Conservation (phyloP, 2,888 invertebrate genomes). For the Panopea generosa region DNA sequence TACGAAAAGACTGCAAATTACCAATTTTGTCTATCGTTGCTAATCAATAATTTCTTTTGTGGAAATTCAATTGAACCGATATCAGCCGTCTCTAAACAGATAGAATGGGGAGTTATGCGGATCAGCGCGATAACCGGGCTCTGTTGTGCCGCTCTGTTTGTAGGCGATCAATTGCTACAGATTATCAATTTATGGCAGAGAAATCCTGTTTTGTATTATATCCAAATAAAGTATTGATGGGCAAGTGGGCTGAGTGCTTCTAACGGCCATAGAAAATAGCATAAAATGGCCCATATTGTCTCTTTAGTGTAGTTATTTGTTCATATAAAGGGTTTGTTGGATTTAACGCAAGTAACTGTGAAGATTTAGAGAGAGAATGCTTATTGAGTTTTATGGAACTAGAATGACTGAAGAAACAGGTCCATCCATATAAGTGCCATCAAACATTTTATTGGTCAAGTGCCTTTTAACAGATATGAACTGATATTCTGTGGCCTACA, state of each 20-base stretch:
- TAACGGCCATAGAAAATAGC: constrained; percentile 44
- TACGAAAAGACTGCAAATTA: constrained; percentile 13
- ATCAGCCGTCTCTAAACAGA: constrained; percentile 40
- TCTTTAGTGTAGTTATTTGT: constrained; percentile 61
- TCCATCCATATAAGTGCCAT: too few species aligned
- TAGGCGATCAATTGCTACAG: constrained; percentile 50
- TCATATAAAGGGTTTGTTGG: constrained; percentile 38
- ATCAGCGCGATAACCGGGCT: constrained; percentile 30
- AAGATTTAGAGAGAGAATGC: constrained; percentile 19
- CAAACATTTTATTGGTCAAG: too few species aligned
- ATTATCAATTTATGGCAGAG: constrained; percentile 59
- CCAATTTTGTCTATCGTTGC: constrained; percentile 34
- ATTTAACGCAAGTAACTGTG: constrained; percentile 10
- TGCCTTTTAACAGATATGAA: too few species aligned
- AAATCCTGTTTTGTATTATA: constrained; percentile 61
- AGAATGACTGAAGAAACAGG: too few species aligned
- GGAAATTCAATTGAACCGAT: constrained; percentile 41
- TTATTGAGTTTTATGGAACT: constrained; percentile 30
- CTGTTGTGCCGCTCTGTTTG: constrained; percentile 30
- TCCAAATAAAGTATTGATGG: constrained; percentile 61
- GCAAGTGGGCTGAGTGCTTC: constrained; percentile 51
- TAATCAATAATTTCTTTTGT: constrained; percentile 45
- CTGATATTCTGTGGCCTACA: too few species aligned
- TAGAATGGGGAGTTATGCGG: constrained; percentile 23
- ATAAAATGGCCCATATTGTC: constrained; percentile 59